A percentile compares a stretch with the other conserved stretches of the same genome.
Conservation (phyloP, 2,888 invertebrate genomes). For the Steinernema carpocapsae region DNA sequence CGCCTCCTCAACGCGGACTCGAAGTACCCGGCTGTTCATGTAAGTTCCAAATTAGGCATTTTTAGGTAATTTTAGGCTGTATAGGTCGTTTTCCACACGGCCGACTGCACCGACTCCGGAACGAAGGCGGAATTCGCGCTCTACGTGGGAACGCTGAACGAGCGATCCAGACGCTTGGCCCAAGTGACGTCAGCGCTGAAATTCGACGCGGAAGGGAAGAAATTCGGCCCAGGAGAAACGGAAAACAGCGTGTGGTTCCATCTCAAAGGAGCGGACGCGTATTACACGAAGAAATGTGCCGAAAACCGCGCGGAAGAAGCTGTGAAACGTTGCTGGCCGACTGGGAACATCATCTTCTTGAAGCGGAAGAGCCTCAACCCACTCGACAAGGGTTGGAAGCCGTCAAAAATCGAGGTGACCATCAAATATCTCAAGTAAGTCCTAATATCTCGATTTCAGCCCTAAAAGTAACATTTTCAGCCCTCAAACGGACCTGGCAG, state of each 20-base stretch:
- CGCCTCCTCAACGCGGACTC: background rate
- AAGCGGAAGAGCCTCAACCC: background rate
- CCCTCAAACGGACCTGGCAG: background rate
- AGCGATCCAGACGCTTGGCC: background rate
- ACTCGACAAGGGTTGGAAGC: background rate
- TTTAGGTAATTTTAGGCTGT: background rate
- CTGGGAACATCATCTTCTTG: slow-evolving; percentile 1
- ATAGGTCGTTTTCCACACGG: background rate
- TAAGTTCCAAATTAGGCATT: background rate
- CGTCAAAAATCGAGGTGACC: background rate
- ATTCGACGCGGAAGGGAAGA: background rate
- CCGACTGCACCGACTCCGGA: background rate
- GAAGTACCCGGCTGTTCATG: background rate
- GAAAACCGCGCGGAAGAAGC: background rate
- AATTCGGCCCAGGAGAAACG: background rate
- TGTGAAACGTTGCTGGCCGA: background rate
- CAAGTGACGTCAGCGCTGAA: background rate
- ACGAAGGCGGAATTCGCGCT: background rate
- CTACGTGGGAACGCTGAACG: background rate
- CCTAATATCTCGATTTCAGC: background rate
- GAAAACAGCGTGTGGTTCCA: background rate
- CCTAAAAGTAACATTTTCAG: background rate
- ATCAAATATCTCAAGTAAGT: background rate
- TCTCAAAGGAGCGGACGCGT: background rate
- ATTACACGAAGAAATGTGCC: background rate